Evolutionary conservation across 2,888 invertebrate genomes (phyloP).

Genomic region (Hofmannophila pseudospretella): DNA sequence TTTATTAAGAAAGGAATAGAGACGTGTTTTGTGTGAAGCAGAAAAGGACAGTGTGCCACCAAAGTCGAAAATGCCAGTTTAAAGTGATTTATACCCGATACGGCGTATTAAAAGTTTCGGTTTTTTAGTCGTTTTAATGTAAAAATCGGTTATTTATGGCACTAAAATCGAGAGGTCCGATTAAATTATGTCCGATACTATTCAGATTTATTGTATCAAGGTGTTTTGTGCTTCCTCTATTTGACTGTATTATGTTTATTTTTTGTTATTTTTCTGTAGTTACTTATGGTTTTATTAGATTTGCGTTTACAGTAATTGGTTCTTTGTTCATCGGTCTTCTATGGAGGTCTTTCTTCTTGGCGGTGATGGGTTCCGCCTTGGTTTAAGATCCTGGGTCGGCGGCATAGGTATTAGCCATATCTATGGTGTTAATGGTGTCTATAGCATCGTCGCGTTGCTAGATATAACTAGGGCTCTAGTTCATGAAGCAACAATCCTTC

Average conservation of each 20-base stretch:
- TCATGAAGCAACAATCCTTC: too few species aligned
- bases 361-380: too few species aligned
- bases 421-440: too few species aligned
- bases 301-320: too few species aligned
- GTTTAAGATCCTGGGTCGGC: too few species aligned
- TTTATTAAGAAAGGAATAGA: slow-evolving; percentile 4
- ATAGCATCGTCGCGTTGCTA: too few species aligned
- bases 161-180: slow-evolving; percentile 72
- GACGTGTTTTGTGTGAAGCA: slow-evolving; percentile 16
- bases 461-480: too few species aligned
- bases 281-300: too few species aligned
- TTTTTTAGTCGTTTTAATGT: slow-evolving; percentile 68
- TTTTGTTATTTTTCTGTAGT: too few species aligned
- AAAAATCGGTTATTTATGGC: slow-evolving; percentile 75
- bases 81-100: slow-evolving; percentile 72
- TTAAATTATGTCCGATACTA: slow-evolving; percentile 72
- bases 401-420: too few species aligned
- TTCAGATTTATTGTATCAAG: slow-evolving; percentile 60
- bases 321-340: too few species aligned
- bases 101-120: slow-evolving; percentile 72
- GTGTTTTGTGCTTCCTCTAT: slow-evolving; percentile 53
- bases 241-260: slow-evolving; percentile 35
- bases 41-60: slow-evolving; percentile 42
- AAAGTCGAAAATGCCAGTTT: slow-evolving; percentile 71
- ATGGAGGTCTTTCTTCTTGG: too few species aligned